Percentiles rank a stretch among this genome's conserved stretches.
phyloP scores from a whole-genome alignment of 2,113 vertebrate species.

The Siniperca knerii region DNA sequence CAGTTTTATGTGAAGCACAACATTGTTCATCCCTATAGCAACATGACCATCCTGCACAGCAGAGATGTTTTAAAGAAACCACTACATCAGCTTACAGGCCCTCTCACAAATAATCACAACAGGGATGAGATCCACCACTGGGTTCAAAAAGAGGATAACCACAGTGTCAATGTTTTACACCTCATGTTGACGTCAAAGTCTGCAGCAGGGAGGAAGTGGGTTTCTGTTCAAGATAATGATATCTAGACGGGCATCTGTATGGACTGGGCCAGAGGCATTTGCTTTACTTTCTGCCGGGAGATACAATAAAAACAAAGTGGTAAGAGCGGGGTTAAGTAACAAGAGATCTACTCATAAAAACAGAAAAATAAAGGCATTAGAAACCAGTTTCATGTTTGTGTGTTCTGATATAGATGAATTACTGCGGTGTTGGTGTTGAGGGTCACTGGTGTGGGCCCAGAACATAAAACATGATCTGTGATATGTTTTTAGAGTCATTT shows the following conservation, averaged over 20 bases:
- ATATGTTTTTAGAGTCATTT: neutral
- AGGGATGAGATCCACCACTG: conserved; percentile 16
- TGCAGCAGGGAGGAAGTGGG: neutral
- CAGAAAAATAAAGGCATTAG: conserved; percentile 2
- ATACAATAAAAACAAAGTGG: conserved; percentile 71
- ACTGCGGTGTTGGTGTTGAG: neutral
- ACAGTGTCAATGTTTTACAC: conserved; percentile 35
- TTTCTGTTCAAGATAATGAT: conserved; percentile 60
- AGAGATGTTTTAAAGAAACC: neutral
- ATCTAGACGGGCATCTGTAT: conserved; percentile 72
- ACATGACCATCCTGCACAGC: conserved; percentile 25
- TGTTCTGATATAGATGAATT: neutral
- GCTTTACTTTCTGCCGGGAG: conserved; percentile 66
- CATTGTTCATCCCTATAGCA: conserved; percentile 43
- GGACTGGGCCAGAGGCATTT: conserved; percentile 53
- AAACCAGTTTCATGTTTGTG: neutral
- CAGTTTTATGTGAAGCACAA: conserved; percentile 53
- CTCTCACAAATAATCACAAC: conserved; percentile 1
- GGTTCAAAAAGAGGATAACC: conserved; percentile 36
- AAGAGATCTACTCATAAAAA: conserved; percentile 14
- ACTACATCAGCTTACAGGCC: neutral
- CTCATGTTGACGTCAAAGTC: conserved; percentile 45
- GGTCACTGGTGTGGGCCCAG: neutral
- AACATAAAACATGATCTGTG: neutral
- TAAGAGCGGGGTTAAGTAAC: neutral